phyloP scores from a whole-genome alignment of 1,140 invertebrate species.

The Tetragnatha versicolor region DNA sequence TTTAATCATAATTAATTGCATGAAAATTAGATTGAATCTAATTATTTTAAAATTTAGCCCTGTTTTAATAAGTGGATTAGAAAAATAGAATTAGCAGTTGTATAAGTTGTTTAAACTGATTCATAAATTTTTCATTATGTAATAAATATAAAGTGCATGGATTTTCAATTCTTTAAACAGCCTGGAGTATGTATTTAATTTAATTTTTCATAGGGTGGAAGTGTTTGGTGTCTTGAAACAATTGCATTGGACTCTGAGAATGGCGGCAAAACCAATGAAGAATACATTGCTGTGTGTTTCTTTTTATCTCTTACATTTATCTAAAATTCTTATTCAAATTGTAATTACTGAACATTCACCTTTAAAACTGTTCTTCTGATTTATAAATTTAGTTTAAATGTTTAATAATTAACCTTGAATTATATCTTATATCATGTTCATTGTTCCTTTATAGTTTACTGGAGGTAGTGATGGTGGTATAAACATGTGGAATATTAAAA shows the following conservation, averaged over 20 bases:
- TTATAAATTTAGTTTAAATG: not conserved
- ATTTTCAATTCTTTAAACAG: too few relatives aligned
- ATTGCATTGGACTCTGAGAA: not conserved
- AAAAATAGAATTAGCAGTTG: too few relatives aligned
- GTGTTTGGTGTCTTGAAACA: conserved; percentile 41
- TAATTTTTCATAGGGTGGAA: conserved; percentile 23
- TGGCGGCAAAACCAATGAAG: not conserved
- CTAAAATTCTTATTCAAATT: not conserved
- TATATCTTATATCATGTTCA: not conserved
- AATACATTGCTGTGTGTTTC: conserved; percentile 13
- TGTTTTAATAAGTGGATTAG: too few relatives aligned
- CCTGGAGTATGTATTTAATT: too few relatives aligned
- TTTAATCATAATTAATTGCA: too few relatives aligned
- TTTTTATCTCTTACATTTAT: not conserved
- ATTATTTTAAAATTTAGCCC: too few relatives aligned
- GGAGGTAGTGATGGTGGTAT: conserved; percentile 45
- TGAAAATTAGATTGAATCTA: too few relatives aligned
- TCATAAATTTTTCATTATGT: too few relatives aligned
- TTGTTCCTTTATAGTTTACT: conserved; percentile 34
- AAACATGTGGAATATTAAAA: conserved; percentile 5
- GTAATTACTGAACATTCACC: not conserved
- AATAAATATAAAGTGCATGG: too few relatives aligned
- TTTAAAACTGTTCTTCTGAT: not conserved
- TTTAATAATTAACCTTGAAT: not conserved
- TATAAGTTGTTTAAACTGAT: too few relatives aligned